Evolutionary conservation across 2,797 vertebrate species (phyloP), one percentile per base, ranked within the genome.

Genomic region (Scolopax bukidnonensis): DNA sequence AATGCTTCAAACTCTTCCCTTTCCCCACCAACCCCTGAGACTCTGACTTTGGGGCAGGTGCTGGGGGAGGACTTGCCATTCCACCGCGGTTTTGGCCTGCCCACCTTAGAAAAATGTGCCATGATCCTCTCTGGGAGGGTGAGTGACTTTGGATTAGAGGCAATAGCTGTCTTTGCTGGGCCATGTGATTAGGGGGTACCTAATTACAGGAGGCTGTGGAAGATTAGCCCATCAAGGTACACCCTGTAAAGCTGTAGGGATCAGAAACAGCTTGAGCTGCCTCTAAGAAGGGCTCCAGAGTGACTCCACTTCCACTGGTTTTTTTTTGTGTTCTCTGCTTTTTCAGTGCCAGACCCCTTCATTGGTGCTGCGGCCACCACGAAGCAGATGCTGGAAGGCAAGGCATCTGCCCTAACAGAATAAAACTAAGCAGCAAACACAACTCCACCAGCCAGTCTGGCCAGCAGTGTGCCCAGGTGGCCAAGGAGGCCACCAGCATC

Each of bases 71-170:
- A 68, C 28, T 38, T 54, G 7, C 65, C 28, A 2, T 43, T 43
- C 7, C 5, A 2, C 9, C 7, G 1, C 12, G 27, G 36, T 50
- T 86, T 30, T 71, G 4, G 2, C n/a, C 41, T 45, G 50, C 60
- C 60, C 91, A 75, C 38, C 32, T 57, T 32, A 27, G 45, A 59
- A 63, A 79, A 89, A 70, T 0, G 1, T 69, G 41, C 70, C 64
- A 32, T n/a, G 64, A 38, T 27, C 40, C 71, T n/a, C 51, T 68
- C 40, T 19, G 36, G 20, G 8, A 61, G 65, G 69, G 45, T n/a
- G 89, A 95, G 84, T 76, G 93, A 86, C 77, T 95, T 86, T 75
- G 90, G 86, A 89, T 96, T 93, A 95, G 75, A 86, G 57, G 86
- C 81, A 16, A 17, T 13, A 69, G 86, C 78, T 83, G 60, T 78